These are phyloP conservation scores for Microctenopoma steveboyesi DNA, from an alignment of 2,797 vertebrate species.

Conservation along the genomic window DNA sequence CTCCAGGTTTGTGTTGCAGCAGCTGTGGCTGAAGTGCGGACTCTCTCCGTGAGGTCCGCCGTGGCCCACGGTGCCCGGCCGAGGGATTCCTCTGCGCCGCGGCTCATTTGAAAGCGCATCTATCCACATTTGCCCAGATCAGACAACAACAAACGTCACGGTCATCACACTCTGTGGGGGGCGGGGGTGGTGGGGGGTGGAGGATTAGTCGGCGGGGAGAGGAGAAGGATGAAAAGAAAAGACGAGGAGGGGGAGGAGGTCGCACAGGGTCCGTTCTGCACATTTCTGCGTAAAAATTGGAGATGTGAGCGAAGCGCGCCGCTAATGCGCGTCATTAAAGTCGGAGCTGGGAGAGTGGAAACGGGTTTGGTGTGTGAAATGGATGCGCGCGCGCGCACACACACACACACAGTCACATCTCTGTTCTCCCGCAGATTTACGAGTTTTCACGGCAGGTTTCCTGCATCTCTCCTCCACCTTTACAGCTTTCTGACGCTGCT, in stretches of 20 bases:
- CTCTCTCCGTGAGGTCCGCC: slow-evolving; percentile 7
- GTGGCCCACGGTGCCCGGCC: no score
- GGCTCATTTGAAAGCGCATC: slow-evolving; percentile 45
- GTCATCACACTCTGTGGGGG: slow-evolving; percentile 9
- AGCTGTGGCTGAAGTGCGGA: slow-evolving; percentile 11
- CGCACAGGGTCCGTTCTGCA: slow-evolving; percentile 48
- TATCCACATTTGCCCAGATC: slow-evolving; percentile 40
- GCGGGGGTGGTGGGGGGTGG: background rate
- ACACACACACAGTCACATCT: slow-evolving; percentile 4
- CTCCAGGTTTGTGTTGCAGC: slow-evolving; percentile 10
- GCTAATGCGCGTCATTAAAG: slow-evolving; percentile 63
- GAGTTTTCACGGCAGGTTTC: slow-evolving; percentile 44
- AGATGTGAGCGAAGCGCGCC: slow-evolving; percentile 55
- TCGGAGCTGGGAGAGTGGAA: slow-evolving; percentile 51
- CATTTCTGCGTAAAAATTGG: slow-evolving; percentile 59
- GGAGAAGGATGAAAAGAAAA: slow-evolving; percentile 15
- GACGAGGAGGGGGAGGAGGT: background rate
- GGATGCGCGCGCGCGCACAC: slow-evolving; percentile 15
- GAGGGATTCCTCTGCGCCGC: slow-evolving; percentile 15
- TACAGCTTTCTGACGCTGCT: background rate
- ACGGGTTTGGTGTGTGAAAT: slow-evolving; percentile 59
- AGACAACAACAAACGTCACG: slow-evolving; percentile 27
- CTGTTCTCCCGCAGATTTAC: slow-evolving; percentile 33
- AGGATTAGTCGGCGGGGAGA: slow-evolving; percentile 32
- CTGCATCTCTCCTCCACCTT: no score